Evolutionary conservation across 2,888 invertebrate species (phyloP), one percentile per base, ranked within the genome.

Genomic region (Cephus pulcher): DNA sequence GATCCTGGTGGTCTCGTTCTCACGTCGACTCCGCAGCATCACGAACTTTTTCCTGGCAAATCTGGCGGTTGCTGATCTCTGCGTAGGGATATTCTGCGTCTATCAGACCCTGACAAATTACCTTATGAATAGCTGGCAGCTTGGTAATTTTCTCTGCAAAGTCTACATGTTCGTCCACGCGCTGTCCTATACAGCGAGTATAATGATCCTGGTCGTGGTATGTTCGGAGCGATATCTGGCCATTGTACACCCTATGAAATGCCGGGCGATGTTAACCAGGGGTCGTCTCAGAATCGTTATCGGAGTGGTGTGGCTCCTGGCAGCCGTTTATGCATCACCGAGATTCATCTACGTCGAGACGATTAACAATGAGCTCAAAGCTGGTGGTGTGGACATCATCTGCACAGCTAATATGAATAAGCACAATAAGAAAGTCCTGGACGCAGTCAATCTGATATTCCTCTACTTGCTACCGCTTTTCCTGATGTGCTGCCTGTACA

Each of bases 11-110:
- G 97, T 98, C 79, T 95, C 95, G 9, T 91, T 96, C 81, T 97
- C 97, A 80, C 94, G 97, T 79, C 94, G 96, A 75, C 93, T 98
- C 88, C 94, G 97, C 78, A 97, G 97, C 68, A 96, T 97, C 84
- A 98, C 98, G 73, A 98, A 98, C 92, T 97, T 98, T 92, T 98
- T 98, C 92, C 92, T 98, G 89, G 97, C 97, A 33, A 98, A 98
- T 92, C 93, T 98, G 84, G 98, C 98, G 0, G 95, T 97, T 77
- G 98, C 98, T 4, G 98, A 98, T 92, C 94, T 98, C 84, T 97
- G 97, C 88, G 98, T 98, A n/a, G 97, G 97, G 12, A 94, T 97
- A 77, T 98, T 98, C 92, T 98, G 98, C 92, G 96, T 98, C 78
- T 96, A 97, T 91, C 98, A 98, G 90, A 98, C 97, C 89, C 93